Percentiles rank a stretch among this genome's conserved stretches.
Evolutionary conservation across 2,888 invertebrate genomes (phyloP).

Genomic region (Rhabditophanes sp.): DNA sequence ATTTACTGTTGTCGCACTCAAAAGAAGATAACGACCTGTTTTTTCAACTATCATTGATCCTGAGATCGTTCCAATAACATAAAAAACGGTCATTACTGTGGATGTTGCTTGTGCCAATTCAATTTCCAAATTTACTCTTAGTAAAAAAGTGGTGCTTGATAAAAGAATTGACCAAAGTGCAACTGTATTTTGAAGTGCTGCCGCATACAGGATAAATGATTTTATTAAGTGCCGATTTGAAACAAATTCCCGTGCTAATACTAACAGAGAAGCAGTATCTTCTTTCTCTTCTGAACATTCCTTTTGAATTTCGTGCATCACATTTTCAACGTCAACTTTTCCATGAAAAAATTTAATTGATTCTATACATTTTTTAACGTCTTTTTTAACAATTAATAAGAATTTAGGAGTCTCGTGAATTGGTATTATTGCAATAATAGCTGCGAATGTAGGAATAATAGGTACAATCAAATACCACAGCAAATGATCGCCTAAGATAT

Average conservation of each 20-base stretch:
- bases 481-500: constrained; percentile 19
- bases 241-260: too few relatives aligned
- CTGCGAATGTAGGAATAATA: neutral
- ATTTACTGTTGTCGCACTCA: constrained; percentile 15
- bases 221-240: too few relatives aligned
- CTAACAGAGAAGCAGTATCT: too few relatives aligned
- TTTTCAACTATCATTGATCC: constrained; percentile 22
- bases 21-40: constrained; percentile 10
- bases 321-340: constrained; percentile 12
- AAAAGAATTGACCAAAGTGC: constrained; percentile 25
- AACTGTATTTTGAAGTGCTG: constrained; percentile 23
- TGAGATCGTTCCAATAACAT: constrained; percentile 19
- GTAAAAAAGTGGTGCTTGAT: constrained; percentile 23
- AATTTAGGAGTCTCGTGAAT: constrained; percentile 30
- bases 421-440: constrained; percentile 16
- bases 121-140: constrained; percentile 10
- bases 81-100: constrained; percentile 23
- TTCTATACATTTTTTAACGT: constrained; percentile 11
- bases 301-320: constrained; percentile 18
- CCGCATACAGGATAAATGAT: too few relatives aligned
- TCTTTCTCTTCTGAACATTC: constrained; percentile 16
- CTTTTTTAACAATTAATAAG: constrained; percentile 13
- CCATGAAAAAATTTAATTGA: constrained; percentile 26
- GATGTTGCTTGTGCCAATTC: constrained; percentile 22
- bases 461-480: constrained; percentile 5